Evolutionary conservation across 2,888 invertebrate species (phyloP), one percentile per base, ranked within the genome.

Genomic region (Lysandra bellargus): DNA sequence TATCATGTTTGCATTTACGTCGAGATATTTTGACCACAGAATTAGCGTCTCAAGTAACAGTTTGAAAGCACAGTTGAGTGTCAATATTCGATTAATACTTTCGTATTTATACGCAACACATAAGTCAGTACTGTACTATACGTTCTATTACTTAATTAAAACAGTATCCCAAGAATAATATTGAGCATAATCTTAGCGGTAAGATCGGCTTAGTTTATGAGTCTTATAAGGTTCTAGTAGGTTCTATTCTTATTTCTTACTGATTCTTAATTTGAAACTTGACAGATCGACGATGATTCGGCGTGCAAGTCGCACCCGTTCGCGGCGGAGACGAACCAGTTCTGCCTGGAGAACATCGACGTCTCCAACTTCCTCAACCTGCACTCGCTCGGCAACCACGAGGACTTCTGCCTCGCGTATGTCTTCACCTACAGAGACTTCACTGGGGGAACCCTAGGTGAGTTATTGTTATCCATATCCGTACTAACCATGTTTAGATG

Each of bases 381-480:
- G 74, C 99, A 99, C 92, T 99, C 99, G 14, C 95, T 99, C 83
- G 97, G 98, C 80, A 98, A 99, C 94, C 99, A 99, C 90, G 98
- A 99, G 87, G 98, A 98, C 91, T 99, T 99, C 94, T 99, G 99
- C 89, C 96, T 99, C 82, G 99, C 99, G n/a, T 99, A 99, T 90
- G 98, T 99, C 82, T 99, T 99, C 93, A 99, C 99, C 0, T 98
- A 98, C 90, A 96, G 99, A 86, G 99, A 99, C 92, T 99, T 99
- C 90, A 98, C 98, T 33, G 99, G 99, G 9, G 99, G 99, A 81
- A 99, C 99, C 30, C 95, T 99, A 72, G 95, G 95, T 95, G 80
- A 69, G 79, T 3, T 49, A 9, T 49, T 37, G 37, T 37, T 2
- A 37, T 37, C 37, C 37, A 37, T 37, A 37, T 37, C 37, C 37